phyloP scores from a whole-genome alignment of 2,113 vertebrate genomes.

The Sylvia atricapilla region DNA sequence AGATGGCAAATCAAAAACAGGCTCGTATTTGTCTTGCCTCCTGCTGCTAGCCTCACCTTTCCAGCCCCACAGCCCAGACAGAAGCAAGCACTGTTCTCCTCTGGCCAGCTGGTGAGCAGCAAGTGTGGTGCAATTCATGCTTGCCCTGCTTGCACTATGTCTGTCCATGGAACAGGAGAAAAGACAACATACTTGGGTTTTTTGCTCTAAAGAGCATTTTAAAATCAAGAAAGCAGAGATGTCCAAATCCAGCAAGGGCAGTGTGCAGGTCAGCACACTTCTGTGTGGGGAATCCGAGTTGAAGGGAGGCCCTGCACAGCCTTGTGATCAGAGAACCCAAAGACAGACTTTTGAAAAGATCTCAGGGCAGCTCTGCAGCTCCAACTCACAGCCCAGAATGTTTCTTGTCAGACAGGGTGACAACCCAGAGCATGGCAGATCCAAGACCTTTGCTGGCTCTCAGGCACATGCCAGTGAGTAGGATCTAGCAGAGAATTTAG shows the following conservation, averaged over 20 bases:
- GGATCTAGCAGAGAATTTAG: neutral
- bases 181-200: neutral
- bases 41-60: conserved; percentile 55
- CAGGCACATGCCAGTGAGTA: neutral
- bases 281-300: neutral
- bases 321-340: neutral
- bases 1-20: conserved; percentile 65
- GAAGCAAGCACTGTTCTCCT: conserved; percentile 57
- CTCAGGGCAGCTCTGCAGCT: neutral
- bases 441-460: neutral
- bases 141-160: neutral
- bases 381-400: neutral
- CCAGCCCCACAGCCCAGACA: conserved; percentile 31
- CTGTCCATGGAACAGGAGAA: neutral
- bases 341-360: neutral
- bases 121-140: conserved; percentile 5
- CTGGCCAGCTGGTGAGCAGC: conserved; percentile 49
- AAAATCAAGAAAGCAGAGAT: neutral
- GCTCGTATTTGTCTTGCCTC: conserved; percentile 63
- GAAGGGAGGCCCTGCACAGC: neutral
- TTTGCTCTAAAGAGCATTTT: neutral
- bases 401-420: neutral
- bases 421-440: neutral
- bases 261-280: neutral
- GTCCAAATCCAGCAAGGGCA: neutral